Conservation (phyloP, 2,113 vertebrate genomes). For the Morone saxatilis region DNA sequence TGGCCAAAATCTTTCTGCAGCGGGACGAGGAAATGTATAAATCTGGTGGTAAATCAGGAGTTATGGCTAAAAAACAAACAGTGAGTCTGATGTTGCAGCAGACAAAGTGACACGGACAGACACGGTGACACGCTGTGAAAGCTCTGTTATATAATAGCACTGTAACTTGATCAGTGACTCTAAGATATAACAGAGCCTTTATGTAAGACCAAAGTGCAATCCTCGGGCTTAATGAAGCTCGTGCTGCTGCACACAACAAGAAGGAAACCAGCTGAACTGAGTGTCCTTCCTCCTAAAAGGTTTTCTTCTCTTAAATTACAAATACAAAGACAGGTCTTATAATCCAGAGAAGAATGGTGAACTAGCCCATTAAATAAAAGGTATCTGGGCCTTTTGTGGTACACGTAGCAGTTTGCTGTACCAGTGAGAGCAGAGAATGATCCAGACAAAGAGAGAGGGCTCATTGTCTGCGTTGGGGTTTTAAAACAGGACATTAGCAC, state of each 20-base stretch:
- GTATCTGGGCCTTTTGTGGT: background rate
- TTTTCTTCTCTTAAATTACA: background rate
- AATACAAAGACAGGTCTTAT: too few relatives aligned
- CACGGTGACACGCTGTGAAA: conserved; percentile 4
- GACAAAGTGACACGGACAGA: background rate
- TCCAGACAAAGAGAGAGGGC: conserved; percentile 47
- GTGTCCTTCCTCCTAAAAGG: background rate
- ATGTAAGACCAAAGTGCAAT: conserved; percentile 53
- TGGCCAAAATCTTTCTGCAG: background rate
- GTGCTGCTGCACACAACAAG: background rate
- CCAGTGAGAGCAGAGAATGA: conserved; percentile 27
- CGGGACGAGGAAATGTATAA: background rate
- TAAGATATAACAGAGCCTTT: conserved; percentile 54
- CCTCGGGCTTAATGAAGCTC: conserved; percentile 43
- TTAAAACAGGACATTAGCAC: conserved; percentile 48
- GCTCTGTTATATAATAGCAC: conserved; percentile 43
- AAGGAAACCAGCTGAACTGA: background rate
- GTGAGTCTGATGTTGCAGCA: background rate
- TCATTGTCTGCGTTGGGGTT: conserved; percentile 40
- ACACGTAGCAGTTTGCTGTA: background rate
- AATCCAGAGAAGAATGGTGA: too few relatives aligned
- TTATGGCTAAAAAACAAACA: background rate
- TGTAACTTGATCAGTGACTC: conserved; percentile 48
- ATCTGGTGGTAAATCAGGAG: background rate
- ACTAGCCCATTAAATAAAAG: background rate